Conservation (phyloP, 1,140 invertebrate genomes). For the Drosophila malerkotliana region DNA sequence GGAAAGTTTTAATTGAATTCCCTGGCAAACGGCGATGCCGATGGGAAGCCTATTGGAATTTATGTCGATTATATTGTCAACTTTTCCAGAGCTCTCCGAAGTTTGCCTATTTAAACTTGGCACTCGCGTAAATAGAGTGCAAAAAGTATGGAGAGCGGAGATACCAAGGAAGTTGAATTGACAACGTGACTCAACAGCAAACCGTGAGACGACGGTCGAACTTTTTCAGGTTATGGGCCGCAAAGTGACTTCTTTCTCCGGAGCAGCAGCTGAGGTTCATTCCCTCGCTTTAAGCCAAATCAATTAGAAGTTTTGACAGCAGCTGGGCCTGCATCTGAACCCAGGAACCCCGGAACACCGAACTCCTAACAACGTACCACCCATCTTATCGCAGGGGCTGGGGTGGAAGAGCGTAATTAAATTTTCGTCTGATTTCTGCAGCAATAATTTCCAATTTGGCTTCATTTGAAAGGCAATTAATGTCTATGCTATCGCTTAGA, state of each 20-base stretch:
- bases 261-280: constrained; percentile 40
- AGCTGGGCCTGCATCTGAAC: constrained; percentile 46
- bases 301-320: constrained; percentile 79
- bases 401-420: constrained; percentile 62
- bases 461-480: constrained; percentile 71
- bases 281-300: constrained; percentile 64
- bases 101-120: constrained; percentile 77
- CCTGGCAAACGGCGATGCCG: constrained; percentile 33
- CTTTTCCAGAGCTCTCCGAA: constrained; percentile 57
- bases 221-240: constrained; percentile 57
- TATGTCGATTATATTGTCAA: constrained; percentile 80
- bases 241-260: constrained; percentile 43
- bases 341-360: background rate
- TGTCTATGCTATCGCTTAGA: constrained; percentile 63
- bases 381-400: constrained; percentile 1
- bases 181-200: constrained; percentile 75
- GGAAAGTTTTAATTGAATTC: constrained; percentile 79
- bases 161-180: constrained; percentile 63
- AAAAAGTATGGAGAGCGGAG: constrained; percentile 26
- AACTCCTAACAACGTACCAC: constrained; percentile 4
- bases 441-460: constrained; percentile 71
- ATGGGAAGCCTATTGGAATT: constrained; percentile 74
- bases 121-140: constrained; percentile 65
- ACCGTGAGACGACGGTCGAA: constrained; percentile 27
- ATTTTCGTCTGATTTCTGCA: constrained; percentile 68